Percentiles rank a stretch among this genome's conserved stretches.
Conservation (phyloP, 2,797 vertebrate species). For the Bovichtus diacanthus region DNA sequence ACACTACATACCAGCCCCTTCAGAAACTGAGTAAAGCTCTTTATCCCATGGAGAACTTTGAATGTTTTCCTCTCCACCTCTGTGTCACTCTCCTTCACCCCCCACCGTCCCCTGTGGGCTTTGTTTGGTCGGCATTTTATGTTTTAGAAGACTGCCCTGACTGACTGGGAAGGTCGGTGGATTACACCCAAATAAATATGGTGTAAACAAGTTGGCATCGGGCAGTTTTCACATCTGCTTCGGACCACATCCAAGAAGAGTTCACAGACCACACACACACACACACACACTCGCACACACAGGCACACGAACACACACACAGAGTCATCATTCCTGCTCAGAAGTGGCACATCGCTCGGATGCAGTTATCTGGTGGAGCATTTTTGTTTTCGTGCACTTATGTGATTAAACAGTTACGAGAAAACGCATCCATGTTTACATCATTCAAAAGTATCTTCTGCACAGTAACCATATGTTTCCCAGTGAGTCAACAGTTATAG, state of each 20-base stretch:
- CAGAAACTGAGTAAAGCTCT: background rate
- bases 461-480: background rate
- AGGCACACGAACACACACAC: background rate
- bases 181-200: slow-evolving; percentile 51
- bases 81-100: slow-evolving; percentile 27
- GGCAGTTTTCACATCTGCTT: slow-evolving; percentile 64
- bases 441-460: slow-evolving; percentile 9
- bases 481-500: slow-evolving; percentile 18
- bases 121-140: slow-evolving; percentile 19
- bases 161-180: slow-evolving; percentile 22
- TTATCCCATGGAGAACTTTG: slow-evolving; percentile 4
- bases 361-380: slow-evolving; percentile 46
- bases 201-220: slow-evolving; percentile 55
- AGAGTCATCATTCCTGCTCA: slow-evolving; percentile 15
- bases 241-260: slow-evolving; percentile 30
- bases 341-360: slow-evolving; percentile 49
- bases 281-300: background rate
- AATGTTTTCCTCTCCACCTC: slow-evolving; percentile 4
- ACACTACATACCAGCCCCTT: background rate
- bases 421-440: slow-evolving; percentile 36
- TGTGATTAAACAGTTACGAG: slow-evolving; percentile 48
- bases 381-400: slow-evolving; percentile 45
- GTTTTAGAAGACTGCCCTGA: slow-evolving; percentile 27
- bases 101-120: slow-evolving; percentile 23
- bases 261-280: slow-evolving; percentile 17